These are phyloP conservation scores for Troides aeacus DNA, from an alignment of 2,888 invertebrate genomes.

Conservation along the genomic window DNA sequence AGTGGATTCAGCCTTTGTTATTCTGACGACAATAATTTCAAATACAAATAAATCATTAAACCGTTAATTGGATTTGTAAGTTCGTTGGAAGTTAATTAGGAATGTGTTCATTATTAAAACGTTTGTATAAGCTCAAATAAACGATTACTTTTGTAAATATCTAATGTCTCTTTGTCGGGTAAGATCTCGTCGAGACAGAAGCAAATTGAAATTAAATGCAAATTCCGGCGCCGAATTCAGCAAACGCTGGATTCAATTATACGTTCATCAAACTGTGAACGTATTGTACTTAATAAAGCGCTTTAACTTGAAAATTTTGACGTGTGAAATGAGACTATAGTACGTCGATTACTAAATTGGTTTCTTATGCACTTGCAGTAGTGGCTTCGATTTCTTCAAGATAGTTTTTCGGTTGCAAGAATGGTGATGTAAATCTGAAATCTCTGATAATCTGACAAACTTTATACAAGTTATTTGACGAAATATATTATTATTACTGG, in stretches of 20 bases:
- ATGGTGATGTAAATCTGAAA: neutral
- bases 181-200: neutral
- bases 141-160: neutral
- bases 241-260: neutral
- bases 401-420: neutral
- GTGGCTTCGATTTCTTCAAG: too few relatives aligned
- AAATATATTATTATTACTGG: too few relatives aligned
- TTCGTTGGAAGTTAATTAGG: neutral
- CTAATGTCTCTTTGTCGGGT: neutral
- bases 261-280: neutral
- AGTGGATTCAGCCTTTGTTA: neutral
- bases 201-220: conserved; percentile 21
- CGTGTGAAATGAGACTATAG: neutral
- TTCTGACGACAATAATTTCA: neutral
- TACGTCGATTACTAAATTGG: neutral
- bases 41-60: neutral
- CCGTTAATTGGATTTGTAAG: neutral
- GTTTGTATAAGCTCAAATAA: neutral
- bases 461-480: too few relatives aligned
- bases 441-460: too few relatives aligned
- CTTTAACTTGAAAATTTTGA: neutral
- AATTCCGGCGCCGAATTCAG: conserved; percentile 19
- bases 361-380: too few relatives aligned
- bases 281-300: neutral
- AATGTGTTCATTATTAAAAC: neutral